phyloP scores from a whole-genome alignment of 2,797 vertebrate genomes.

The Adrianichthys oophorus region DNA sequence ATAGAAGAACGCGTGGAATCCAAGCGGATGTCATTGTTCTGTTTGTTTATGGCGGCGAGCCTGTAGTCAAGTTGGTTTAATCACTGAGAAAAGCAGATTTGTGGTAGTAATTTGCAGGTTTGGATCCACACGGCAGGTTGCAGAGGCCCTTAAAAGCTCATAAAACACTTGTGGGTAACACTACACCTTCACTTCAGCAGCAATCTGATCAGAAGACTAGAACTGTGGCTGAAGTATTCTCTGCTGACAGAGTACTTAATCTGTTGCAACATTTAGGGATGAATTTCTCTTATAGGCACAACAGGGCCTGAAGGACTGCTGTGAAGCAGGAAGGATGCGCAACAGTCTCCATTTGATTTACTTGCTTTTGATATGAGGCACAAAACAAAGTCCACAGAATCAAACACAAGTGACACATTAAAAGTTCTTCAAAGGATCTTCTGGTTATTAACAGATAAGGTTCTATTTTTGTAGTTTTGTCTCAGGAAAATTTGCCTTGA shows the following conservation, averaged over 20 bases:
- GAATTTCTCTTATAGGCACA: slow-evolving; percentile 33
- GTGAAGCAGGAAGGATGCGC: slow-evolving; percentile 42
- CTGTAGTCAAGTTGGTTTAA: slow-evolving; percentile 31
- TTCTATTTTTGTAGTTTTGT: slow-evolving; percentile 4
- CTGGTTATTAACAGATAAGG: slow-evolving; percentile 10
- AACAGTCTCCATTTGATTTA: slow-evolving; percentile 14
- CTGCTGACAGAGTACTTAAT: slow-evolving; percentile 39
- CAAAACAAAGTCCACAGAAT: slow-evolving; percentile 13
- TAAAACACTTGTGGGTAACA: slow-evolving; percentile 17
- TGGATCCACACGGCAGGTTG: slow-evolving; percentile 18
- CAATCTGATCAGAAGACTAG: slow-evolving; percentile 22
- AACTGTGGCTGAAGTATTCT: slow-evolving; percentile 7
- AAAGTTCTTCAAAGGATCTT: slow-evolving; percentile 8
- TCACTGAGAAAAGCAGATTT: slow-evolving; percentile 1
- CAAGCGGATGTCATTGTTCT: slow-evolving; percentile 36
- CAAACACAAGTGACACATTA: slow-evolving; percentile 4
- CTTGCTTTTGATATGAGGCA: slow-evolving; percentile 23
- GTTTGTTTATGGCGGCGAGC: slow-evolving; percentile 34
- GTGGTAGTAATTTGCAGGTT: slow-evolving; percentile 17
- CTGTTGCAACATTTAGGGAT: slow-evolving; percentile 48
- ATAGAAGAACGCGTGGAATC: slow-evolving; percentile 39
- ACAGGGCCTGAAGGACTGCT: slow-evolving; percentile 27
- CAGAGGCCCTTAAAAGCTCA: slow-evolving; percentile 14
- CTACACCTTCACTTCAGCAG: slow-evolving; percentile 6
- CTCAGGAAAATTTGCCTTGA: background rate